Base-by-base conservation (phyloP, 2,888 invertebrate species). In the Caenorhabditis panamensis region DNA sequence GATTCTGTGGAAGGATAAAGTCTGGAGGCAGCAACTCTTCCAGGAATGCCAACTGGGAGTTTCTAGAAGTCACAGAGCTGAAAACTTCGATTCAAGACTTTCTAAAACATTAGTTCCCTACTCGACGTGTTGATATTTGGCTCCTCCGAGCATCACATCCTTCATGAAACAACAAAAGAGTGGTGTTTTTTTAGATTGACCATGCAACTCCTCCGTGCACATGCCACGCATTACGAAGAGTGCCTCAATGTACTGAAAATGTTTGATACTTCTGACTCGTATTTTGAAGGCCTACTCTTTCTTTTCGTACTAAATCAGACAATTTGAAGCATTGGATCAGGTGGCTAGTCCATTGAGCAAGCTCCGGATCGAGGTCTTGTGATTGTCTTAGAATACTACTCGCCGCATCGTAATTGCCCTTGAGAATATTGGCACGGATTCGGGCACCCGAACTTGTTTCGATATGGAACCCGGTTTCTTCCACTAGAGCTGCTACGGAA, bases 381-480 rank as follows among this genome's bases (percentile, higher is more conserved):
- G 76, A 61, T 18, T 75, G 36, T 22, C 86, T 83, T 26, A 89
- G 53, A 41, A 84, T 59, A 13, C 56, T 69, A 4, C 85, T 54
- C 3, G 87, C 87, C 28, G 76, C 81, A 28, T 79, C 77, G 84
- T 89, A 89, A 8, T 82, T 72, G 4, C 86, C 85, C 49, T 77
- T 63, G 22, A 62, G 51, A 26, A 88, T 79, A 26, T 36, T 63
- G 26, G 82, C 31, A 16, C 88, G 82, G 20, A 88, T 51, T 44
- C 79, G 64, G 8, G 80, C 79, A 5, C 85, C 87, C 9, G 86
- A 62, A 28, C 85, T 76, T 54, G 87, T 84, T 68, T 89, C 89
- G 16, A 88, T 83, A 18, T 84, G 86, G 61, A 86, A 86, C 8
- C 89, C 88, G 28, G 85, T 88, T 67, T 89, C 89, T 62, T 88